Evolutionary conservation across 2,113 vertebrate genomes (phyloP), one percentile per base, ranked within the genome.

Genomic region (Equus przewalskii): DNA sequence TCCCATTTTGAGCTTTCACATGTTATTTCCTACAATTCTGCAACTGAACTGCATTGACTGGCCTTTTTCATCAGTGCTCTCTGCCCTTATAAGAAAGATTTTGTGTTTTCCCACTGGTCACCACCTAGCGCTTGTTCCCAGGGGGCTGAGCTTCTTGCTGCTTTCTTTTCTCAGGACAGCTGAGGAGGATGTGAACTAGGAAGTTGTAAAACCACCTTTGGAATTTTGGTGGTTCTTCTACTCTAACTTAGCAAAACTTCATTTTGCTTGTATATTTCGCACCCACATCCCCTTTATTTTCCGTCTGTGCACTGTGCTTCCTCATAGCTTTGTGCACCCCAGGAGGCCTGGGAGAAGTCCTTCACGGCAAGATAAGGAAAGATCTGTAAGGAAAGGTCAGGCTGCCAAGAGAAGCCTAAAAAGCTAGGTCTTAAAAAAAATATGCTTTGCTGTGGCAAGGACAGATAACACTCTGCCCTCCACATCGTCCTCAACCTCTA

Each of bases 361-460:
- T 79, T 54, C 19, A 36, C 33, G 69, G 88, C 56, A 78, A 97
- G 96, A 95, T 96, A 96, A 94, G 75, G 94, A 54, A 36, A 41
- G 36, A 41, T 41, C 75, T 73, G 22, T 62, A n/a, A 87, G 15
- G 51, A 96, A 98, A 97, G 97, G 94, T 97, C 95, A 96, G 15
- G 51, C 46, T 73, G 6, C 70, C 56, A 89, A 82, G 11, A 62
- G 73, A 92, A 92, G 22, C 28, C 79, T 81, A 24, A 79, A 65
- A 82, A 96, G 44, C 21, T 16, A 95, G 36, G 28, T 78, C 51
- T 92, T 98, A 30, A 80, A 90, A 90, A 65, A 89, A 87, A 73
- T 33, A 24, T 9, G 7, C 69, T 94, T 91, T 92, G 22, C 86
- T 64, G 28, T 51, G 19, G 26, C 62, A 49, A 75, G 30, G 51